Base-by-base conservation (phyloP, 2,888 invertebrate genomes). In the Ditula angustiorana region DNA sequence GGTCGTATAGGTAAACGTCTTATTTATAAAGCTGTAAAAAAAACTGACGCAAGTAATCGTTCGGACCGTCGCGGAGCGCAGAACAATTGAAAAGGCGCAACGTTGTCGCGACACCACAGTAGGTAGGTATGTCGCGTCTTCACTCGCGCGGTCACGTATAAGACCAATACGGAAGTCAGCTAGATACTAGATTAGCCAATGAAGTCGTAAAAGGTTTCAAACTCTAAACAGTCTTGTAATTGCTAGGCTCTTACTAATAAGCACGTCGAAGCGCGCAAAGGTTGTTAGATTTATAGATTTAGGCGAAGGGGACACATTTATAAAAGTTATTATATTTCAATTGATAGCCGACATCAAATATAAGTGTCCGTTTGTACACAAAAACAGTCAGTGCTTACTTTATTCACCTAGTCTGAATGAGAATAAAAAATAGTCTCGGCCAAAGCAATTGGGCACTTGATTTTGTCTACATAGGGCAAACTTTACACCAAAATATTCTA, bases 211-310 rank as follows among this genome's bases (percentile, higher is more conserved):
- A n/a, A n/a, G n/a, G 19, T 19, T 50, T 28, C 16, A 16, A 50
- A 50, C 28, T 19, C 23, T 44, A 16, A 13, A 53, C 61, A 61
- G 55, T 55, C 55, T 61, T 61, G 23, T 61, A 46, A 16, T 46
- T 46, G 13, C n/a, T 16, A 61, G 46, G 53, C 26, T 24, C 11
- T 44, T 7, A 26, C 37, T 37, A 21, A 24, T 61, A 46, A 28
- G 41, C 41, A 28, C 33, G 16, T 35, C 24, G 13, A 33, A 7
- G 53, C 53, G 44, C 44, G 5, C 2, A 55, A 41, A 41, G 35
- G 35, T 16, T 8, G 30, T 1, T 8, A 30, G 11, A 30, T 30
- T 30, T 8, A 30, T 5, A 13, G 5, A 26, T 5, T 5, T 26
- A 5, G 26, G 4, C 26, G 26, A 26, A 26, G 5, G 3, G 26